A percentile compares a stretch with the other conserved stretches of the same genome.
Conservation (phyloP, 30 jellyfish, hydroid and myxozoan genomes). For the Aurelia sp. region DNA sequence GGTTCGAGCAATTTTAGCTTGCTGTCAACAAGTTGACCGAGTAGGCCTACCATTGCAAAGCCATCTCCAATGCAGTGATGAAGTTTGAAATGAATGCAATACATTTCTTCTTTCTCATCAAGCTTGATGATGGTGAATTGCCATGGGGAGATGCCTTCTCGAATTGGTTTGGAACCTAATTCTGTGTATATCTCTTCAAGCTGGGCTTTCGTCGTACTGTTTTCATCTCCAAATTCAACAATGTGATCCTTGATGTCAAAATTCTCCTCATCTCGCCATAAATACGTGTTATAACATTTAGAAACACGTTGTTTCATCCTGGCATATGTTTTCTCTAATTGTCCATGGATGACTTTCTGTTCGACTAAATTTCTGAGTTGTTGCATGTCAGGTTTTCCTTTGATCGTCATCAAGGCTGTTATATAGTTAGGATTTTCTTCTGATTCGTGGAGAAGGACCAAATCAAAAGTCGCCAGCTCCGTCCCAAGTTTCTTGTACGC, state of each 20-base stretch:
- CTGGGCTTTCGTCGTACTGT: conserved; percentile 72
- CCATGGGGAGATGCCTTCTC: conserved; percentile 93
- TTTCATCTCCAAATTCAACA: conserved; percentile 54
- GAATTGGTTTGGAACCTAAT: conserved; percentile 57
- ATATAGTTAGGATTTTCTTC: conserved; percentile 86
- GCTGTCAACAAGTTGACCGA: conserved; percentile 89
- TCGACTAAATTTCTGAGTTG: conserved; percentile 71
- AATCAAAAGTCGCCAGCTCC: conserved; percentile 71
- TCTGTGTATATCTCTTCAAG: conserved; percentile 69
- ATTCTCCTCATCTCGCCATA: conserved; percentile 92
- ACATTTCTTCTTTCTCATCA: conserved; percentile 60
- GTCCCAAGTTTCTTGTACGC: conserved; percentile 82
- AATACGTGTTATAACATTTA: conserved; percentile 70
- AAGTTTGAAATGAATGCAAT: conserved; percentile 64
- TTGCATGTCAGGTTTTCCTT: conserved; percentile 79
- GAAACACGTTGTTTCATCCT: conserved; percentile 85
- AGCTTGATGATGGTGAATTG: conserved; percentile 74
- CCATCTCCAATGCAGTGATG: conserved; percentile 99
- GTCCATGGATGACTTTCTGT: conserved; percentile 58
- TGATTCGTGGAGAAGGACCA: conserved; percentile 83
- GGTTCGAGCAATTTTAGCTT: conserved; percentile 88
- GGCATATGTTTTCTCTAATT: conserved; percentile 59
- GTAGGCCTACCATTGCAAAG: conserved; percentile 92
- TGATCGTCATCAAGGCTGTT: conserved; percentile 68
- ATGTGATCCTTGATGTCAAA: conserved; percentile 88